These are phyloP conservation scores for Aproaerema taeniolella DNA, from an alignment of 2,888 invertebrate species.

Conservation along the genomic window DNA sequence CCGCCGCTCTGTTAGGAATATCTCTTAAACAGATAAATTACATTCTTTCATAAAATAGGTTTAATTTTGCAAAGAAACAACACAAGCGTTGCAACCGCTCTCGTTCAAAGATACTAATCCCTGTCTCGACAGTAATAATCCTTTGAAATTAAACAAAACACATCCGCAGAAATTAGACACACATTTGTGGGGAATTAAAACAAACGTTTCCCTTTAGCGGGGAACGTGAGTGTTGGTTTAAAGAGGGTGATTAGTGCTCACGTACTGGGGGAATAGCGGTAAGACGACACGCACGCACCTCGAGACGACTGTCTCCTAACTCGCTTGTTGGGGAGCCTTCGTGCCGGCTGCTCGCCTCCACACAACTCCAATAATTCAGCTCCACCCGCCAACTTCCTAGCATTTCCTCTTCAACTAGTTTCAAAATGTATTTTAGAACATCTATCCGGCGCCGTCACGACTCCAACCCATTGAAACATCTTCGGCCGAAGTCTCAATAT, in stretches of 20 bases:
- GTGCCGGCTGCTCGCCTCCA: too few relatives aligned
- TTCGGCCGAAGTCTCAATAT: neutral
- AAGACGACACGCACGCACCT: slow-evolving; percentile 43
- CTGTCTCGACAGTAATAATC: slow-evolving; percentile 41
- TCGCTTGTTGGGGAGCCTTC: too few relatives aligned
- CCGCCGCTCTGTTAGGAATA: too few relatives aligned
- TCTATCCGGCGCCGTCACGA: neutral
- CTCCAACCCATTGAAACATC: neutral
- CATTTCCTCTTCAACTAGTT: slow-evolving; percentile 11
- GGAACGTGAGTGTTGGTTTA: slow-evolving; percentile 15
- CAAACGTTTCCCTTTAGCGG: slow-evolving; percentile 49
- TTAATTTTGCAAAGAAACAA: too few relatives aligned
- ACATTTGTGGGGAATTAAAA: slow-evolving; percentile 66
- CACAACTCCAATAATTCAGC: slow-evolving; percentile 4
- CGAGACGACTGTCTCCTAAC: slow-evolving; percentile 25
- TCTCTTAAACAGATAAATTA: too few relatives aligned
- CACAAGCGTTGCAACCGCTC: slow-evolving; percentile 5
- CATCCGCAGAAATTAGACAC: slow-evolving; percentile 58
- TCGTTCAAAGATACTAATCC: slow-evolving; percentile 25
- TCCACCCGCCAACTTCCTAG: neutral
- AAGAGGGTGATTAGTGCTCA: slow-evolving; percentile 60
- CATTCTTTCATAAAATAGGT: too few relatives aligned
- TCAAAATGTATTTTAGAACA: slow-evolving; percentile 3
- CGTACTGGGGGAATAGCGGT: slow-evolving; percentile 47
- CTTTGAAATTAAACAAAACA: slow-evolving; percentile 58